phyloP scores from a whole-genome alignment of 2,797 vertebrate species.

The Chloroceryle inda region DNA sequence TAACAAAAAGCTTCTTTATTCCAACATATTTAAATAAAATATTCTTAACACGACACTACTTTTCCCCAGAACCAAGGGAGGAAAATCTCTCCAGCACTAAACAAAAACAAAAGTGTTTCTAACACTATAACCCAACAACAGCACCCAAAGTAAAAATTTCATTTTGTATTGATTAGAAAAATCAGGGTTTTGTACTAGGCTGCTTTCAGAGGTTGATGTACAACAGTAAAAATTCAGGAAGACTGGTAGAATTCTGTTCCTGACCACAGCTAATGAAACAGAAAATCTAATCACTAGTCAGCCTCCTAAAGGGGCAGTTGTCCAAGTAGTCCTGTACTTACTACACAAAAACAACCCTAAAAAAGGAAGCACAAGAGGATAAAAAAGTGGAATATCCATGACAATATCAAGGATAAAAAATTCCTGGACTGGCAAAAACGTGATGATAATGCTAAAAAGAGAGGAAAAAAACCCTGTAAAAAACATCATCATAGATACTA shows the following conservation, averaged over 20 bases:
- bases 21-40: background rate
- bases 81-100: background rate
- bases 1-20: conserved; percentile 12
- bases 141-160: background rate
- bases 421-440: background rate
- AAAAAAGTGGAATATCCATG: background rate
- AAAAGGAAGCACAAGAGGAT: background rate
- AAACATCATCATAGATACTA: background rate
- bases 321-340: background rate
- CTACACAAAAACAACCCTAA: background rate
- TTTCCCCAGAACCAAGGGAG: background rate
- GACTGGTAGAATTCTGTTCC: background rate
- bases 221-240: background rate
- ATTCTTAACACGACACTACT: background rate
- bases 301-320: background rate
- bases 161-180: background rate
- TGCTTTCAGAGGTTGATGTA: background rate
- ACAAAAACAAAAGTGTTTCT: background rate
- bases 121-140: background rate
- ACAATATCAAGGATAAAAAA: background rate
- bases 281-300: background rate
- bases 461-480: background rate
- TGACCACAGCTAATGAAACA: background rate
- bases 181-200: background rate
- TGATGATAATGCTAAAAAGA: background rate